Evolutionary conservation across 2,888 invertebrate species (phyloP).

Genomic region (Hesperia comma): DNA sequence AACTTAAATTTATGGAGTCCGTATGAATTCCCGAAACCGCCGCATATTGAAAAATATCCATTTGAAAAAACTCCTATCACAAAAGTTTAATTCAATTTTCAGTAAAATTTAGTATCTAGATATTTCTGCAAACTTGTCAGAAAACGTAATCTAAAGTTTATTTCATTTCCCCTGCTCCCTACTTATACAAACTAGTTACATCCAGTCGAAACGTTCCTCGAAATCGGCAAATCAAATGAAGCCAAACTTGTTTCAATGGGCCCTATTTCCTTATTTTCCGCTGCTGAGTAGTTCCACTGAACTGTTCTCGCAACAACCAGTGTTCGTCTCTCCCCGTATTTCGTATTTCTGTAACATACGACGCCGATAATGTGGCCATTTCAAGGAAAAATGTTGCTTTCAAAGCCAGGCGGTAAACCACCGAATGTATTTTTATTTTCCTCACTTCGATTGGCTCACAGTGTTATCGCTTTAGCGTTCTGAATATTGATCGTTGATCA

Average conservation of each 20-base stretch:
- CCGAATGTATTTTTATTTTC: not conserved
- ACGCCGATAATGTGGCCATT: conserved; percentile 28
- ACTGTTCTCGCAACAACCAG: conserved; percentile 16
- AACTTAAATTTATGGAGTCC: too few relatives aligned
- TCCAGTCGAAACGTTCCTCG: not conserved
- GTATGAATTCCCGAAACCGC: too few relatives aligned
- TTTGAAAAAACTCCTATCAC: too few relatives aligned
- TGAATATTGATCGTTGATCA: not conserved
- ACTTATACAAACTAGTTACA: conserved; percentile 13
- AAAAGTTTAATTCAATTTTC: too few relatives aligned
- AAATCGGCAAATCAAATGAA: conserved; percentile 30
- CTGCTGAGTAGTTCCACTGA: conserved; percentile 15
- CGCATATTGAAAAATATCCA: too few relatives aligned
- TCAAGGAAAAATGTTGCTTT: conserved; percentile 26
- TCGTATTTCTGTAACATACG: conserved; percentile 19
- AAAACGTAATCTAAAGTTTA: conserved; percentile 11
- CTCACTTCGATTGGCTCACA: not conserved
- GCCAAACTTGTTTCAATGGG: conserved; percentile 19
- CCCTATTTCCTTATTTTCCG: conserved; percentile 19
- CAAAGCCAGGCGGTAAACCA: conserved; percentile 5
- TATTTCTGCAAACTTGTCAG: not conserved
- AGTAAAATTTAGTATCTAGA: too few relatives aligned
- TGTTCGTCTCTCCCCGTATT: conserved; percentile 15
- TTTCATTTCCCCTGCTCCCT: not conserved
- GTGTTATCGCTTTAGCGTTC: not conserved